These are phyloP conservation scores for Chironomus tepperi DNA, from an alignment of 1,140 invertebrate species.

Conservation along the genomic window DNA sequence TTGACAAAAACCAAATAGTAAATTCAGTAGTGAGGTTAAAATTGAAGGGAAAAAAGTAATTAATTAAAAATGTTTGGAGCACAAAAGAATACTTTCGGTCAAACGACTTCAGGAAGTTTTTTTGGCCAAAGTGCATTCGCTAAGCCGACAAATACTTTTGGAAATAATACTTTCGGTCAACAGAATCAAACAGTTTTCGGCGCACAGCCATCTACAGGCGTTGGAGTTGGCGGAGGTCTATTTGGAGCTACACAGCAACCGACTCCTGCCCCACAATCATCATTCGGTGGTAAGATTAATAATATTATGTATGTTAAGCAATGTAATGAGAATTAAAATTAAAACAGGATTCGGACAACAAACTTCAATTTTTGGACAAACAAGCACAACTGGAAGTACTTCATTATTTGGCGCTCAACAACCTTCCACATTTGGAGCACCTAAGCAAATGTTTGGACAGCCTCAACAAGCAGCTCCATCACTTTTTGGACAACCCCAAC, in stretches of 20 bases:
- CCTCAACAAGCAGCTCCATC: slow-evolving; percentile 41
- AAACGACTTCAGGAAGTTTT: not conserved
- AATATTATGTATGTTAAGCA: not conserved
- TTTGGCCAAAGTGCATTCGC: not conserved
- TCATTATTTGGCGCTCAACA: slow-evolving; percentile 46
- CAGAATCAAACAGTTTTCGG: slow-evolving; percentile 41
- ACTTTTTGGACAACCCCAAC: slow-evolving; percentile 47
- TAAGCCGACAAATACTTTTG: slow-evolving; percentile 33
- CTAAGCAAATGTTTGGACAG: slow-evolving; percentile 51
- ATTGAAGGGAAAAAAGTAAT: not conserved
- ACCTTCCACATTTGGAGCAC: slow-evolving; percentile 52
- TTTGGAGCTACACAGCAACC: not conserved
- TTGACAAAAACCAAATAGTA: not conserved
- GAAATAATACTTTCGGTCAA: slow-evolving; percentile 39
- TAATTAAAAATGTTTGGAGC: not conserved
- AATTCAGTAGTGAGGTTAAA: slow-evolving; percentile 4
- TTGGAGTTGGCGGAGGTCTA: too few species aligned
- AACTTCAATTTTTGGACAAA: slow-evolving; percentile 27
- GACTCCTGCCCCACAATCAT: not conserved
- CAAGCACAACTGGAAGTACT: slow-evolving; percentile 27
- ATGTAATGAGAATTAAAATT: not conserved
- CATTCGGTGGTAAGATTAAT: not conserved
- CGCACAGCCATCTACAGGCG: slow-evolving; percentile 16
- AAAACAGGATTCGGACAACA: slow-evolving; percentile 27
- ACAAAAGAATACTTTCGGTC: not conserved